phyloP scores from a whole-genome alignment of 2,888 invertebrate species.

The Actias luna region DNA sequence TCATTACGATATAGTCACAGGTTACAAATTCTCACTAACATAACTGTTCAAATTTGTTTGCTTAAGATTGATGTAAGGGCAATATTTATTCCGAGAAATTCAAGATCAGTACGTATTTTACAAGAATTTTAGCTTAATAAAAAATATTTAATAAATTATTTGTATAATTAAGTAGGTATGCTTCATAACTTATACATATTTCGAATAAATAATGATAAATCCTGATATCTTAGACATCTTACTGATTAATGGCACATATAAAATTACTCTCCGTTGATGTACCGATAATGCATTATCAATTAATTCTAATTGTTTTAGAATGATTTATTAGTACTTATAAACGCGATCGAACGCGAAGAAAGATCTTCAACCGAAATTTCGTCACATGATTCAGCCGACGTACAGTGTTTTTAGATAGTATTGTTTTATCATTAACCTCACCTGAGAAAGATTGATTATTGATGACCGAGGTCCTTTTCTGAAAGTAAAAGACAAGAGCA shows the following conservation, averaged over 20 bases:
- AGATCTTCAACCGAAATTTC: conserved; percentile 24
- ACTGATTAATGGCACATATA: neutral
- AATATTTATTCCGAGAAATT: neutral
- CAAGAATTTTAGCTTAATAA: neutral
- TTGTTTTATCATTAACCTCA: conserved; percentile 42
- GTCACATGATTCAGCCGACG: conserved; percentile 58
- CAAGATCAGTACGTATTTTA: neutral
- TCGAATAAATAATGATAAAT: neutral
- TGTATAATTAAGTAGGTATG: neutral
- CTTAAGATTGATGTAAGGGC: neutral
- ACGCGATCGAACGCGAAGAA: conserved; percentile 3
- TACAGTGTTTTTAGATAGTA: conserved; percentile 35
- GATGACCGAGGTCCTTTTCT: conserved; percentile 41
- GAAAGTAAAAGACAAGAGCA: conserved; percentile 51
- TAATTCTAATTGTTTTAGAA: conserved; percentile 3
- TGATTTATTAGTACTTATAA: neutral
- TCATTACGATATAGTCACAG: conserved; percentile 16
- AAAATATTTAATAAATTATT: neutral
- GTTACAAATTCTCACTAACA: conserved; percentile 3
- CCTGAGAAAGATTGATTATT: conserved; percentile 51
- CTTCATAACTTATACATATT: neutral
- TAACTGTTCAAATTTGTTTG: neutral
- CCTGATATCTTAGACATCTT: neutral
- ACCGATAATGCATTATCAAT: neutral
- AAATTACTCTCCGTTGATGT: neutral